Percentiles rank a stretch among this genome's conserved stretches.
Conservation (phyloP, 1,140 invertebrate genomes). For the Drosophila bocki region DNA sequence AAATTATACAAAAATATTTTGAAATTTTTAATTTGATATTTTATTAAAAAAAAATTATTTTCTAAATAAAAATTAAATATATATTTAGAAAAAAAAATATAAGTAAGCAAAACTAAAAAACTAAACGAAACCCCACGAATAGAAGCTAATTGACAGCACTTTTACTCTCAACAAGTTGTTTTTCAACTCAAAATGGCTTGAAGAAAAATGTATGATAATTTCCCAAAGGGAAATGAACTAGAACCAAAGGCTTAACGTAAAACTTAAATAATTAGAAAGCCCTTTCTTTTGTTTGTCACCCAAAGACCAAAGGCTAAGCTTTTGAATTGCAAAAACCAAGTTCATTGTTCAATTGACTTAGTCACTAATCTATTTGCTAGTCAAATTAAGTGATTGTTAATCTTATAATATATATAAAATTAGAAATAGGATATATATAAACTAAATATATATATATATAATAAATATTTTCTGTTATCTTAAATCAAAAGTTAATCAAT, state of each 20-base stretch:
- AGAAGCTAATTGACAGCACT: slow-evolving; percentile 31
- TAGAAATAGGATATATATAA: background rate
- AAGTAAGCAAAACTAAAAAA: background rate
- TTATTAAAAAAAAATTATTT: no score
- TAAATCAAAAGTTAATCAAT: slow-evolving; percentile 29
- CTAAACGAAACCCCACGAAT: background rate
- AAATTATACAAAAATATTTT: no score
- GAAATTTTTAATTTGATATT: no score
- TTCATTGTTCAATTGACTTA: background rate
- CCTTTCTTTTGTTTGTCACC: background rate
- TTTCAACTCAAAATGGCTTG: background rate
- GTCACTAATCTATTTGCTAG: slow-evolving; percentile 4
- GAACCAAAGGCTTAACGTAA: background rate
- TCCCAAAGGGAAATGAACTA: slow-evolving; percentile 1
- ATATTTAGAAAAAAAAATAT: no score
- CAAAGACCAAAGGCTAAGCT: background rate
- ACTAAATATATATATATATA: background rate
- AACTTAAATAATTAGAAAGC: slow-evolving; percentile 4
- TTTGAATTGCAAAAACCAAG: slow-evolving; percentile 7
- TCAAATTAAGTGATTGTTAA: background rate
- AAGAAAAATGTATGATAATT: background rate
- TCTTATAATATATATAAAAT: background rate
- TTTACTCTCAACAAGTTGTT: slow-evolving; percentile 33
- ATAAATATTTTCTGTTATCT: background rate
- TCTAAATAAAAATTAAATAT: no score